Conservation (phyloP, 30 jellyfish, hydroid and myxozoan genomes). For the Phacellophora camtschatica region DNA sequence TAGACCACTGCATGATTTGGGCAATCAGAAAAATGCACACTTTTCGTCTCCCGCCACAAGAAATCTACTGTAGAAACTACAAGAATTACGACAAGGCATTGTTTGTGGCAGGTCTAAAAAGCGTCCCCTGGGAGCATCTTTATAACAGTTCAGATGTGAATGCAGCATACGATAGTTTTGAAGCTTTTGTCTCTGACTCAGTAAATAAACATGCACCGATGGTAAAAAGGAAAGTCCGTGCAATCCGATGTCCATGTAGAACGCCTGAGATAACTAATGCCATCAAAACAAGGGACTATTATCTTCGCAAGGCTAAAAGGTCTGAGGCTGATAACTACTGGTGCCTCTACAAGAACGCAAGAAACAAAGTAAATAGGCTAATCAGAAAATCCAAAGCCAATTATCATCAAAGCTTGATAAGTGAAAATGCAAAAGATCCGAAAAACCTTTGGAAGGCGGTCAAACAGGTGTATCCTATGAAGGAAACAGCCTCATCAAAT, state of each 20-base stretch:
- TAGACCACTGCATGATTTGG: slow-evolving; percentile 47
- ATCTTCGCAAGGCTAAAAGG: slow-evolving; percentile 23
- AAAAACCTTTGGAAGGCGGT: slow-evolving; percentile 28
- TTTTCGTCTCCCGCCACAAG: slow-evolving; percentile 35
- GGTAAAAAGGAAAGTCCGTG: slow-evolving; percentile 46
- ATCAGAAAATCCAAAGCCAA: slow-evolving; percentile 33
- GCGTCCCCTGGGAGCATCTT: neutral
- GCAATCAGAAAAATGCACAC: slow-evolving; percentile 46
- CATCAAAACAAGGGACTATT: slow-evolving; percentile 33
- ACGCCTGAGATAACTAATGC: slow-evolving; percentile 6
- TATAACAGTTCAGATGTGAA: neutral
- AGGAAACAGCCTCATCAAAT: slow-evolving; percentile 2
- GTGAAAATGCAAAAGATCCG: slow-evolving; percentile 13
- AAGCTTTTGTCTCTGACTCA: neutral
- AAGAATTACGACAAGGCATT: slow-evolving; percentile 7
- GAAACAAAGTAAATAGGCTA: slow-evolving; percentile 23
- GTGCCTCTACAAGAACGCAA: slow-evolving; percentile 12
- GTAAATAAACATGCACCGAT: slow-evolving; percentile 35
- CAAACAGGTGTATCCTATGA: slow-evolving; percentile 1
- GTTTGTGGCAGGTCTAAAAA: neutral
- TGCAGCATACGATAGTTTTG: neutral
- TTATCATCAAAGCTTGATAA: neutral
- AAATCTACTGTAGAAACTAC: slow-evolving; percentile 32
- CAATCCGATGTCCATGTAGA: slow-evolving; percentile 35
- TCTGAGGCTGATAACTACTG: slow-evolving; percentile 24